Evolutionary conservation across 2,888 invertebrate genomes (phyloP), one percentile per base, ranked within the genome.

Genomic region (Megaustenia siamemsis): DNA sequence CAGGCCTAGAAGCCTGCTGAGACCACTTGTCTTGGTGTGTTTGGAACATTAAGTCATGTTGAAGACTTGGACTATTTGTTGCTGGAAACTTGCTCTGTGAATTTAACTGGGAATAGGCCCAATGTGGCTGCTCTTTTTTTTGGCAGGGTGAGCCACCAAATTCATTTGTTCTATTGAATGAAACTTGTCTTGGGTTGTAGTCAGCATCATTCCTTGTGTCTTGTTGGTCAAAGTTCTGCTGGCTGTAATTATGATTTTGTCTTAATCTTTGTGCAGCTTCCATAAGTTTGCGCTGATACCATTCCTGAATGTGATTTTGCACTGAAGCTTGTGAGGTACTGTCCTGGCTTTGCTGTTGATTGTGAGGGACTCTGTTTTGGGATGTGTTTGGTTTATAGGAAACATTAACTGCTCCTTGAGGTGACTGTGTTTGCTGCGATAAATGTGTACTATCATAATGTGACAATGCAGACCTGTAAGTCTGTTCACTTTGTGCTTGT

Each of bases 241-340:
- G 80, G 12, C 73, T 83, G 76, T 88, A 89, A 69, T 86, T 84
- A 43, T 87, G 83, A 53, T 87, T 90, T 85, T 90, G 90, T 49
- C 89, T 88, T 28, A 90, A 88, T 43, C 89, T 88, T 75, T 90
- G 88, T 15, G 91, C 90, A 18, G 91, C 90, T 84, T 91, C 91
- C 76, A 90, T 88, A 35, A 92, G 84, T 77, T 91, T 90, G 18
- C 88, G 87, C 75, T 92, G 90, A 71, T 92, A 92, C 92, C 92
- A 92, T 53, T 85, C 88, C 76, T 92, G 89, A 10, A 91, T 89
- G 63, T 91, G 92, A 21, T 86, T 85, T 78, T 90, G 89, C 0
- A 91, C 85, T 63, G 88, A 2, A 45, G 60, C 15, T 66, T 69
- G 89, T 35, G 84, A 78, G 38, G 83, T 53, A 40, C 82, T 68